phyloP scores from a whole-genome alignment of 2,113 vertebrate species.

The cattle (Bos taurus) region DNA sequence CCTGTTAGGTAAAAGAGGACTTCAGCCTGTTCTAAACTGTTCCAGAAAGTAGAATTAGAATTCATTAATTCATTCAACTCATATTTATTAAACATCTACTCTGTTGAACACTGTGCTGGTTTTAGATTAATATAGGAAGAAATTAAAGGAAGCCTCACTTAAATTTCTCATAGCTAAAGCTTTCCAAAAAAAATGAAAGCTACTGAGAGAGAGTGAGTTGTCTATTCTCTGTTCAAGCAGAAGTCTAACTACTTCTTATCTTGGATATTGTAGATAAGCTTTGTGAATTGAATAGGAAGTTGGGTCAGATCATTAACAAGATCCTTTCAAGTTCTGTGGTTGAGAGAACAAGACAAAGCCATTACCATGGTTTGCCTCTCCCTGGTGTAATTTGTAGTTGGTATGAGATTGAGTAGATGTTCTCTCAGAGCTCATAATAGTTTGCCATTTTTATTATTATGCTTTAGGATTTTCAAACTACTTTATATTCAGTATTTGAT shows the following conservation, averaged over 20 bases:
- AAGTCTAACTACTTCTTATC: background rate
- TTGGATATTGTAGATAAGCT: background rate
- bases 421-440: background rate
- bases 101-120: background rate
- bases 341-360: background rate
- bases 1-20: background rate
- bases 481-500: background rate
- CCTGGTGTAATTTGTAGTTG: background rate
- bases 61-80: background rate
- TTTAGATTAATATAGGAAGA: background rate
- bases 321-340: slow-evolving; percentile 5
- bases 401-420: background rate
- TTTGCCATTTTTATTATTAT: background rate
- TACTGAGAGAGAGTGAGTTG: background rate
- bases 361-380: background rate
- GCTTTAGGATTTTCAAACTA: background rate
- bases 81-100: background rate
- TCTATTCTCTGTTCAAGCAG: background rate
- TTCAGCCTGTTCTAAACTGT: background rate
- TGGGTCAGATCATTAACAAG: background rate
- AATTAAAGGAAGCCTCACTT: background rate
- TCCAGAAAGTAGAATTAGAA: slow-evolving; percentile 17
- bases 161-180: background rate
- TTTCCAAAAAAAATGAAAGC: background rate
- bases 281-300: background rate